Percentiles rank a stretch among this genome's conserved stretches.
Conservation (phyloP, 1,140 invertebrate genomes). For the Scaptomyza montana region DNA sequence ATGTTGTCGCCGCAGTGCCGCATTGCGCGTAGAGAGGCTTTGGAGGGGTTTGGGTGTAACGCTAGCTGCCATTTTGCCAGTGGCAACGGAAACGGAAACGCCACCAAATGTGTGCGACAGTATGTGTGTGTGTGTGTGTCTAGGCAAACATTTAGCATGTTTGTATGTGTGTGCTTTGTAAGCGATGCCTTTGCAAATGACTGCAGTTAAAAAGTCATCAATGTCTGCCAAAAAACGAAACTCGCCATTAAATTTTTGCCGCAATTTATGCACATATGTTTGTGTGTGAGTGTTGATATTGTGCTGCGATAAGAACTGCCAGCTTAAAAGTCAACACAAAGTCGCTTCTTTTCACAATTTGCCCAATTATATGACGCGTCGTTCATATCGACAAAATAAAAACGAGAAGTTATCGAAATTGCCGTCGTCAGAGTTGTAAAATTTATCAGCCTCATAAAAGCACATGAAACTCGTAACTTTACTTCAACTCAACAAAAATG, state of each 20-base stretch:
- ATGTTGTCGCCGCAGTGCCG: constrained; percentile 71
- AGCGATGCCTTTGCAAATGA: constrained; percentile 70
- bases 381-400: constrained; percentile 29
- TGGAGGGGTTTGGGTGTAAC: background rate
- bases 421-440: constrained; percentile 34
- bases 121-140: constrained; percentile 26
- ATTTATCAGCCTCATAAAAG: constrained; percentile 61
- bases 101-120: constrained; percentile 36
- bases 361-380: constrained; percentile 48
- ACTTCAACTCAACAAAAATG: constrained; percentile 34
- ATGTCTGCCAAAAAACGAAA: constrained; percentile 74
- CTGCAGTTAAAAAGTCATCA: constrained; percentile 82
- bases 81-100: constrained; percentile 69
- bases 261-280: constrained; percentile 48
- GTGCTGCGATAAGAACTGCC: constrained; percentile 46
- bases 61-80: constrained; percentile 24
- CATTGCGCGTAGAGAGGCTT: constrained; percentile 21
- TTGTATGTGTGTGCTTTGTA: constrained; percentile 15
- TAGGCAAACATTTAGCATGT: constrained; percentile 27
- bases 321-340: constrained; percentile 27
- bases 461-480: constrained; percentile 13
- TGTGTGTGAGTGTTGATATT: constrained; percentile 45
- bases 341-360: constrained; percentile 10
- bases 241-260: constrained; percentile 71
- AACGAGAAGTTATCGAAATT: constrained; percentile 35